A percentile compares a stretch with the other conserved stretches of the same genome.
Conservation (phyloP, 1,140 invertebrate genomes). For the Chironomus striatipennis region DNA sequence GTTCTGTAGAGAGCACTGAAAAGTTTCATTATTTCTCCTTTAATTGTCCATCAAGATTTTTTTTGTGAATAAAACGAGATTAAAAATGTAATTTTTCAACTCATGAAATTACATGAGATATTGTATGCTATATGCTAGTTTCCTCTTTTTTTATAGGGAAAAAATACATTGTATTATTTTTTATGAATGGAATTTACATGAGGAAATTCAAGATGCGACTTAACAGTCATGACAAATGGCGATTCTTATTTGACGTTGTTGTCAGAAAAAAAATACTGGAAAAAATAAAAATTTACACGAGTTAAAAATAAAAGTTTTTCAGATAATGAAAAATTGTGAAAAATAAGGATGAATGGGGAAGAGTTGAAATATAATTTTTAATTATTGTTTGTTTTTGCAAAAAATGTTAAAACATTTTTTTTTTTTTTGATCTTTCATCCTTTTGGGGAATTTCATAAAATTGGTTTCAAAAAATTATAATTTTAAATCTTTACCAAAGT, state of each 20-base stretch:
- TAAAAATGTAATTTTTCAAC: slow-evolving; percentile 15
- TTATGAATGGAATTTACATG: neutral
- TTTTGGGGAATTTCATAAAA: no score
- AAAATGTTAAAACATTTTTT: no score
- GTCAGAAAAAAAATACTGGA: neutral
- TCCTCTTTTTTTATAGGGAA: neutral
- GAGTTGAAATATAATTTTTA: no score
- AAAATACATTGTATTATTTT: neutral
- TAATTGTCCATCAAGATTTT: slow-evolving; percentile 3
- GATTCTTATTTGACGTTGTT: neutral
- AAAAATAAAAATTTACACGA: neutral
- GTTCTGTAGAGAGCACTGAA: neutral
- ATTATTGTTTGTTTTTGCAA: no score
- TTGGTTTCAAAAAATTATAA: no score
- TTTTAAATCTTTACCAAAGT: no score
- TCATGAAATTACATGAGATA: no score
- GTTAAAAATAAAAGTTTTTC: no score
- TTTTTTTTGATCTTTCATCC: no score
- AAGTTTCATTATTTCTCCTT: neutral
- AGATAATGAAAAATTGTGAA: no score
- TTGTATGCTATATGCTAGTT: no score
- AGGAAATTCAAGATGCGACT: neutral
- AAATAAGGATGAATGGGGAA: no score
- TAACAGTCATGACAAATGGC: neutral
- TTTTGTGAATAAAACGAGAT: neutral